Evolutionary conservation across 2,797 vertebrate genomes (phyloP), one percentile per base, ranked within the genome.

Genomic region (Remorina albescens): DNA sequence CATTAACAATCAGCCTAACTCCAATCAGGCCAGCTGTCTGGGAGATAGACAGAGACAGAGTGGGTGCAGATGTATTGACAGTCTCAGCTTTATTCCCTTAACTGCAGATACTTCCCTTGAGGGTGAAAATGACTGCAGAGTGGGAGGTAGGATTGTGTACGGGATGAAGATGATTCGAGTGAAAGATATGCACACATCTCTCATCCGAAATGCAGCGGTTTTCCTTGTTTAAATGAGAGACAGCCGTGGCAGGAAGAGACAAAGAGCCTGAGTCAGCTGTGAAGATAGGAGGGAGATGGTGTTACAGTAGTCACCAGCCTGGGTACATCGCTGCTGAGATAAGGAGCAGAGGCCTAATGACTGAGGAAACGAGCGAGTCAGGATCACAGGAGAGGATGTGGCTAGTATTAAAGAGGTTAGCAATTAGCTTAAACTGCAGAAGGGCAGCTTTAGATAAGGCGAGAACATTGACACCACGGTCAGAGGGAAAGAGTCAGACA

Each of bases 321-420:
- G 62, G 58, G 85, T 89, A 87, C 78, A 82, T 67, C 2, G 2
- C 74, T 39, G 70, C 71, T 69, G 67, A 89, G 89, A 91, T 91
- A 90, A 90, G 84, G 71, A 78, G 74, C 78, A 77, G 66, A 51
- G 64, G 65, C 50, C 76, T 89, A 90, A 92, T 89, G 82, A 85
- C 69, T 82, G 79, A 91, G 91, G 92, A 90, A 92, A 90, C 69
- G 54, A 89, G 86, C 78, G 69, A 86, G 85, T 83, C 78, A 53
- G 84, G 89, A 91, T 90, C 88, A 92, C 88, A 91, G 86, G 87
- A 85, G 71, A 91, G 87, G 88, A 92, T 87, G 83, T 85, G 84
- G 85, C 69, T 76, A 32, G 78, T 66, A 86, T 89, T 86, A 79
- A 90, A 83, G 85, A 86, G 70, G 80, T 86, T 86, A 89, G 80